Evolutionary conservation across 2,113 vertebrate species (phyloP), one percentile per base, ranked within the genome.

Genomic region (Ptilorrhoa leucosticta): DNA sequence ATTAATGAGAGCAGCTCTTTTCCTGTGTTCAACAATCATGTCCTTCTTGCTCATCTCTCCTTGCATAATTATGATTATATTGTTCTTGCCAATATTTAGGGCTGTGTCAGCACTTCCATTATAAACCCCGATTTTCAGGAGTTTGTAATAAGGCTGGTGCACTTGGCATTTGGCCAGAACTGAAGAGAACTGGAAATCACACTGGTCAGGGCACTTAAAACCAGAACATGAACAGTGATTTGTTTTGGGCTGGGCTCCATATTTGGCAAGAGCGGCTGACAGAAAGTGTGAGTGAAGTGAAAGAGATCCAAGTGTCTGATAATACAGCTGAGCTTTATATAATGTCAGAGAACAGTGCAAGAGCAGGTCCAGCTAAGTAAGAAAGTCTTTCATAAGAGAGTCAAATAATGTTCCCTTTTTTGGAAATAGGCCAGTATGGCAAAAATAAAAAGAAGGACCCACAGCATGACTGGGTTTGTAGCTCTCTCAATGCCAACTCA

Each of bases 91-190:
- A 95, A 50, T 93, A 90, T 88, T 87, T 92, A 91, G 72, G 81
- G 26, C 45, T 79, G 65, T 88, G 88, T 97, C 95, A 95, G 83
- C 94, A 87, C 75, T 96, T 96, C 71, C 35, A 76, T 96, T 95
- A 92, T 73, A 94, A 95, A 66, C 37, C 31, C 15, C 45, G 44
- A 2, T 91, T 91, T 97, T 95, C n/a, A 57, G 68, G 42, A 93
- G 53, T 93, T 94, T 86, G 33, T 72, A 79, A 54, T 68, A 87
- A 45, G 65, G 53, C 78, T 94, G 90, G 65, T 93, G 78, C 22
- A 39, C 60, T 94, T 95, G 94, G 80, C 83, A 70, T 82, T 88
- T 88, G 26, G 50, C 75, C 10, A 6, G 42, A 91, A 89, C 18
- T 73, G 42, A 82, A 71, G 18, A 91, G 73, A 79, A 61, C 42